A percentile compares a stretch with the other conserved stretches of the same genome.
phyloP scores from a whole-genome alignment of 2,113 vertebrate genomes.

The Orthonyx spaldingii region DNA sequence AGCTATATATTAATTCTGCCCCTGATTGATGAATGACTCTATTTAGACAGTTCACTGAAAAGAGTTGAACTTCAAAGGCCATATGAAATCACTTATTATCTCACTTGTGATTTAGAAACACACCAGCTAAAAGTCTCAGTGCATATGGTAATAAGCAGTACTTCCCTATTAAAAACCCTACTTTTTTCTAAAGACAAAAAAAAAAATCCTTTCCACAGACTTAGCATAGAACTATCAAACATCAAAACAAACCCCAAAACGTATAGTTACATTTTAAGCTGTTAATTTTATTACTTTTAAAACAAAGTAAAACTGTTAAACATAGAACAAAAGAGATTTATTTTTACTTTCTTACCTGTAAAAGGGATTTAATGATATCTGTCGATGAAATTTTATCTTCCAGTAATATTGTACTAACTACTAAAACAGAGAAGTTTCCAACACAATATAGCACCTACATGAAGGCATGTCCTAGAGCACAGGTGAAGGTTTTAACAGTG shows the following conservation, averaged over 20 bases:
- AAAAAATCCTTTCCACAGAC: neutral
- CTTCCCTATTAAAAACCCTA: neutral
- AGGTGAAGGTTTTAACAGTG: neutral
- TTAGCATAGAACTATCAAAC: neutral
- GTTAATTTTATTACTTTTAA: neutral
- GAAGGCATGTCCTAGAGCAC: neutral
- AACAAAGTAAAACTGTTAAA: neutral
- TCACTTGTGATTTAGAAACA: neutral
- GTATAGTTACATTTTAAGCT: neutral
- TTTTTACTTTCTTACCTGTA: constrained; percentile 6
- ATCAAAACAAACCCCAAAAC: neutral
- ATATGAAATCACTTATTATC: neutral
- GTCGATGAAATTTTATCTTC: neutral
- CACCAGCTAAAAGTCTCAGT: neutral
- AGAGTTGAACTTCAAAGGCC: constrained; percentile 15
- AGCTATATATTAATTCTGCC: constrained; percentile 9
- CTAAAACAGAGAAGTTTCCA: neutral
- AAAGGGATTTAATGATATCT: neutral
- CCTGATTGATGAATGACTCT: neutral
- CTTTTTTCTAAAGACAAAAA: neutral
- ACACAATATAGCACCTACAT: neutral
- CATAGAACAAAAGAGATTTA: neutral
- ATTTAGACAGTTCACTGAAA: constrained; percentile 38
- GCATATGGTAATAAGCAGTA: neutral
- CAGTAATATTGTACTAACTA: neutral